Evolutionary conservation across 2,888 invertebrate species (phyloP).

Genomic region (Epinotia bilunana): DNA sequence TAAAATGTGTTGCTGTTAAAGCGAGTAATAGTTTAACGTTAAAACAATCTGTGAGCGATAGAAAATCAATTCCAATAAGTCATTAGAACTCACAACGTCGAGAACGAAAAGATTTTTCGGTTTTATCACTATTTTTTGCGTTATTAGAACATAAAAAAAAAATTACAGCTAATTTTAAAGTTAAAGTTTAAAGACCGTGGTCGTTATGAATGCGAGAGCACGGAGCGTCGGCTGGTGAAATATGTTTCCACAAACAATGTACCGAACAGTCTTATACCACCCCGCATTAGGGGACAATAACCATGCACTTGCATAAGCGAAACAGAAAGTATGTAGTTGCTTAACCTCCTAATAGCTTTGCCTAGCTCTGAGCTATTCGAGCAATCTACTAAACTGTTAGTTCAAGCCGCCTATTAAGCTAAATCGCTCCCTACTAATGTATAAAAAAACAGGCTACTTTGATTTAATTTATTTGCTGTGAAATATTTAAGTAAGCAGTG

Average conservation of each 20-base stretch:
- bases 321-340: constrained; percentile 49
- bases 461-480: constrained; percentile 20
- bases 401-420: constrained; percentile 5
- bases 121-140: constrained; percentile 16
- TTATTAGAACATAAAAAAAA: constrained; percentile 45
- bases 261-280: constrained; percentile 69
- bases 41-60: constrained; percentile 56
- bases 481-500: constrained; percentile 5
- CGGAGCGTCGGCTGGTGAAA: constrained; percentile 71
- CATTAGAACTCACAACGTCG: constrained; percentile 53
- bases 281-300: constrained; percentile 68
- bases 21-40: constrained; percentile 45
- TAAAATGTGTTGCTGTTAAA: constrained; percentile 65
- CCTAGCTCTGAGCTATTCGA: constrained; percentile 26
- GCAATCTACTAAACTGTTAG: constrained; percentile 31
- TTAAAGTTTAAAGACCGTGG: constrained; percentile 72
- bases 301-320: constrained; percentile 66
- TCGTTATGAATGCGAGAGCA: constrained; percentile 80
- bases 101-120: constrained; percentile 37
- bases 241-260: constrained; percentile 75
- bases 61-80: constrained; percentile 42
- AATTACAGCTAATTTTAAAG: constrained; percentile 73
- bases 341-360: constrained; percentile 43
- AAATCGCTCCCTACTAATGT: constrained; percentile 4
- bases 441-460: constrained; percentile 8